Evolutionary conservation across 2,888 invertebrate genomes (phyloP), one percentile per base, ranked within the genome.

Genomic region (Meganola albula): DNA sequence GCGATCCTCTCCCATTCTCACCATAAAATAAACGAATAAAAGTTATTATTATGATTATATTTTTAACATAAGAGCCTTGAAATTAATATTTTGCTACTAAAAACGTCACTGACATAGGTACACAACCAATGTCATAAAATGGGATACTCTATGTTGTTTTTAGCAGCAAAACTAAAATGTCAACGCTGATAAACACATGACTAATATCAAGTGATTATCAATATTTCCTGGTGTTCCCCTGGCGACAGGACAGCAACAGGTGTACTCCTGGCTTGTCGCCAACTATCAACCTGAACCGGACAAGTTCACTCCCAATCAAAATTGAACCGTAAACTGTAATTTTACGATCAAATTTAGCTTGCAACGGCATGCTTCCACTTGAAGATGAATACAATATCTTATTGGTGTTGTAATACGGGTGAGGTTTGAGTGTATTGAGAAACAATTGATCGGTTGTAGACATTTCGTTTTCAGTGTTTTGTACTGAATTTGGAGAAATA

Each of bases 251-350:
- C 30, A 12, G 44, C 70, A 69, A 69, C 68, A 69, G 70, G 68
- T 69, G 68, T 56, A 8, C 9, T 6, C 18, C 53, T 69, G 70
- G 69, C 57, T 32, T 9, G 10, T 22, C 33, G 69, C 68, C 70
- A 70, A 40, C 14, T 21, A 35, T 42, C 40, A 39, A 44, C 40
- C 26, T 35, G 31, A 10, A 11, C 26, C 35, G 9, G 24, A 36
- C 34, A 47, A 36, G 32, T 20, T 13, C 34, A 16, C 10, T 10
- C 12, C 12, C 27, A 34, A 27, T 13, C 24, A 12, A 40, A 35
- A 39, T 21, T 18, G 10, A 36, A 36, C 32, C 24, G 24, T 43
- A 37, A 30, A 0, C n/a, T n/a, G n/a, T n/a, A n/a, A n/a, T n/a
- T n/a, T n/a, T n/a, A n/a, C n/a, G n/a, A n/a, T n/a, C n/a, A n/a